Evolutionary conservation across 2,888 invertebrate genomes (phyloP).

Genomic region (Amphimallon solstitiale): DNA sequence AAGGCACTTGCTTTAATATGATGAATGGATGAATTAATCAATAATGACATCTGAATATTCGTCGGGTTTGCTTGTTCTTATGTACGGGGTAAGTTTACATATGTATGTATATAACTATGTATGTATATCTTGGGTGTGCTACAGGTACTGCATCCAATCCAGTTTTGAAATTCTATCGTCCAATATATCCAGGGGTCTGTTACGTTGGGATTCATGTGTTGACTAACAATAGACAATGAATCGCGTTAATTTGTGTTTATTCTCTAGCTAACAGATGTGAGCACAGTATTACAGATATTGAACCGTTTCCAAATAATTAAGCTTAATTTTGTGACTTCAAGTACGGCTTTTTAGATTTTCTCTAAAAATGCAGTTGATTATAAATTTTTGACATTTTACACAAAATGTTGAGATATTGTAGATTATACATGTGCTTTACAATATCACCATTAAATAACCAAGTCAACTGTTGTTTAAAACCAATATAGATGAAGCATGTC

Average conservation of each 20-base stretch:
- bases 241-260: slow-evolving; percentile 28
- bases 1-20: slow-evolving; percentile 8
- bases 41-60: slow-evolving; percentile 23
- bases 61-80: neutral
- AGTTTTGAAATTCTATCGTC: slow-evolving; percentile 18
- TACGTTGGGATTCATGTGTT: neutral
- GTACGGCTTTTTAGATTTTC: neutral
- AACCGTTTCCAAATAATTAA: slow-evolving; percentile 26
- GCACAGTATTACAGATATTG: slow-evolving; percentile 7
- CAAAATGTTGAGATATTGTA: no score
- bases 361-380: no score
- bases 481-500: no score
- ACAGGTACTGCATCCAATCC: slow-evolving; percentile 24
- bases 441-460: no score
- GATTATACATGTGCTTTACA: no score
- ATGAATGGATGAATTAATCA: slow-evolving; percentile 35
- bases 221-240: slow-evolving; percentile 9
- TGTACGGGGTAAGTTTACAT: neutral
- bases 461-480: no score
- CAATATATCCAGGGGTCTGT: neutral
- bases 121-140: neutral
- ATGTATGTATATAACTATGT: no score
- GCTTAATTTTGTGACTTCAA: slow-evolving; percentile 9
- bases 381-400: no score
- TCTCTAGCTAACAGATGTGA: slow-evolving; percentile 7